Conservation (phyloP, 1,140 invertebrate genomes). For the Pseudomyrmex flavicornis region DNA sequence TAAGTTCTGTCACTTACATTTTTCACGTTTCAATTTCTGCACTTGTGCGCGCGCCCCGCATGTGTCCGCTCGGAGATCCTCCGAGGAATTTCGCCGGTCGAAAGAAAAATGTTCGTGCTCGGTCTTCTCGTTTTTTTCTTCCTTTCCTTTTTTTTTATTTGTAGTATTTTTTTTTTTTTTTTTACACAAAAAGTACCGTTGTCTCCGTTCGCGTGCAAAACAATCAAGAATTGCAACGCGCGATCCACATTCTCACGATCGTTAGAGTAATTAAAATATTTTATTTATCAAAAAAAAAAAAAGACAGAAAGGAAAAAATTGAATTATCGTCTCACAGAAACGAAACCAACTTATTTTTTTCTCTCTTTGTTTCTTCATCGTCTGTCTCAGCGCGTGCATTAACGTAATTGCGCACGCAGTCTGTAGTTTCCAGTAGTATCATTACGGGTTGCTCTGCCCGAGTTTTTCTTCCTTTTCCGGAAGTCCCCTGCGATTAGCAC, state of each 20-base stretch:
- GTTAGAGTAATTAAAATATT: conserved; percentile 14
- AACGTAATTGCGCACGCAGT: conserved; percentile 54
- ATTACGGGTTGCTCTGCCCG: conserved; percentile 25
- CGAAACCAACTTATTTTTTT: neutral
- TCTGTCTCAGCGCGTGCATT: conserved; percentile 34
- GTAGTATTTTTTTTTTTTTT: neutral
- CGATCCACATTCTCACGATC: neutral
- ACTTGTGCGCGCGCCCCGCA: neutral
- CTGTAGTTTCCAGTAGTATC: conserved; percentile 49
- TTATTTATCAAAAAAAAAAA: neutral
- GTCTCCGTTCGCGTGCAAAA: too few relatives aligned
- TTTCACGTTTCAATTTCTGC: conserved; percentile 53
- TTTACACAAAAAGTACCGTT: conserved; percentile 8
- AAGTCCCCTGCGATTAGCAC: conserved; percentile 52
- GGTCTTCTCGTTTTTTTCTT: neutral
- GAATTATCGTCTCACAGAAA: neutral
- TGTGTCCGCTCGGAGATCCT: neutral
- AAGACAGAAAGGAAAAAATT: neutral
- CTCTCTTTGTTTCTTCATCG: neutral
- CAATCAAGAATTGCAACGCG: neutral
- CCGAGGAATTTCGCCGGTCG: conserved; percentile 3
- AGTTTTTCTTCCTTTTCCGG: conserved; percentile 54
- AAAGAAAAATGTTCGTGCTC: conserved; percentile 1
- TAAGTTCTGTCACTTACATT: conserved; percentile 53
- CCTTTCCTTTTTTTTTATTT: neutral